A percentile compares a stretch with the other conserved stretches of the same genome.
Conservation (phyloP, 2,888 invertebrate species). For the Leptopterna dolabrata region DNA sequence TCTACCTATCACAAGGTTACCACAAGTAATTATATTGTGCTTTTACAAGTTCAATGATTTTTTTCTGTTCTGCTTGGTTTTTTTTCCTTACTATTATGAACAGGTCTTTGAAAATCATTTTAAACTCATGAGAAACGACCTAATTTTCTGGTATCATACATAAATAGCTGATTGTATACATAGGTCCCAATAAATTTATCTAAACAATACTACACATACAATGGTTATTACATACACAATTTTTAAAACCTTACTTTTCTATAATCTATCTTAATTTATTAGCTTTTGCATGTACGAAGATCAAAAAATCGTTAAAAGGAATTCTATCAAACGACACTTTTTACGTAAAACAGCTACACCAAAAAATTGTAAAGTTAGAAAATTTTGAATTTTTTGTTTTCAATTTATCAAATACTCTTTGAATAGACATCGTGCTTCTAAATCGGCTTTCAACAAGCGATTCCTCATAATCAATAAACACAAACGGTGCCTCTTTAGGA, state of each 20-base stretch:
- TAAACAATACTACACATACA: constrained; percentile 57
- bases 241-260: background rate
- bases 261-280: background rate
- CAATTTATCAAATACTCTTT: background rate
- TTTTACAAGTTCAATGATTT: constrained; percentile 13
- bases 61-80: too few species aligned
- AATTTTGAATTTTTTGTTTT: background rate
- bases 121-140: constrained; percentile 19
- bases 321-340: constrained; percentile 9
- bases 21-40: constrained; percentile 52
- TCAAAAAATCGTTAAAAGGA: constrained; percentile 2
- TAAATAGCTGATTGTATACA: constrained; percentile 58
- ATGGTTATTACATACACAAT: constrained; percentile 30
- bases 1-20: constrained; percentile 58
- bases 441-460: background rate
- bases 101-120: background rate
- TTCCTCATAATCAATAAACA: background rate
- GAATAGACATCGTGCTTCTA: background rate
- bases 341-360: constrained; percentile 1
- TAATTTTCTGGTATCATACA: constrained; percentile 45
- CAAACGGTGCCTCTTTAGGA: constrained; percentile 8
- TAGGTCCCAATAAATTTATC: constrained; percentile 59
- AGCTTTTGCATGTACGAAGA: background rate
- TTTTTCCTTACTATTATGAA: background rate
- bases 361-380: background rate